These are phyloP conservation scores for Bothrops jararaca DNA, from an alignment of 2,113 vertebrate species.

Conservation along the genomic window DNA sequence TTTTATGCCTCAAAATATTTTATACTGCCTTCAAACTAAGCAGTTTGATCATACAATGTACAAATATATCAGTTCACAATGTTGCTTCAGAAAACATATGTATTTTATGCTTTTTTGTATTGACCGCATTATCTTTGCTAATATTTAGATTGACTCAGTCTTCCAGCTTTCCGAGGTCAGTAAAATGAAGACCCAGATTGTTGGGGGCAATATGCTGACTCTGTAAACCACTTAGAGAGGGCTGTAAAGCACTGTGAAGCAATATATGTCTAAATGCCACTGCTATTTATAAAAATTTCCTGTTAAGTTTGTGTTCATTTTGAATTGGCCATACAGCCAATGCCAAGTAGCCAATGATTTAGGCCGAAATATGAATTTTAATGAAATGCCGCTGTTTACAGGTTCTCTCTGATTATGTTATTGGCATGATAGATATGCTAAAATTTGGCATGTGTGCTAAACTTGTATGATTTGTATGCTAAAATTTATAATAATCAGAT, in stretches of 20 bases:
- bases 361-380: background rate
- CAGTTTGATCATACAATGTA: conserved; percentile 48
- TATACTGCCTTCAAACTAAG: conserved; percentile 44
- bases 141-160: background rate
- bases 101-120: conserved; percentile 25
- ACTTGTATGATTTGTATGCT: background rate
- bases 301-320: background rate
- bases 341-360: background rate
- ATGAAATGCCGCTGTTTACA: background rate
- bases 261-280: too few species aligned
- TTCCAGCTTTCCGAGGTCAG: too few species aligned
- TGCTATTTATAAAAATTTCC: background rate
- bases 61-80: conserved; percentile 37
- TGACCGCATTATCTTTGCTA: background rate
- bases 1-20: conserved; percentile 31
- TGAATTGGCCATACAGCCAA: background rate
- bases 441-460: background rate
- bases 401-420: background rate
- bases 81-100: conserved; percentile 44
- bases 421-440: background rate
- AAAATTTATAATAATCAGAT: background rate
- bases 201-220: too few species aligned
- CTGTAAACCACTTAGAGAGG: too few species aligned
- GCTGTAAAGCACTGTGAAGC: too few species aligned
- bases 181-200: too few species aligned